Evolutionary conservation across 1,140 invertebrate genomes (phyloP), one percentile per base, ranked within the genome.

Genomic region (Lordiphosa collinella): DNA sequence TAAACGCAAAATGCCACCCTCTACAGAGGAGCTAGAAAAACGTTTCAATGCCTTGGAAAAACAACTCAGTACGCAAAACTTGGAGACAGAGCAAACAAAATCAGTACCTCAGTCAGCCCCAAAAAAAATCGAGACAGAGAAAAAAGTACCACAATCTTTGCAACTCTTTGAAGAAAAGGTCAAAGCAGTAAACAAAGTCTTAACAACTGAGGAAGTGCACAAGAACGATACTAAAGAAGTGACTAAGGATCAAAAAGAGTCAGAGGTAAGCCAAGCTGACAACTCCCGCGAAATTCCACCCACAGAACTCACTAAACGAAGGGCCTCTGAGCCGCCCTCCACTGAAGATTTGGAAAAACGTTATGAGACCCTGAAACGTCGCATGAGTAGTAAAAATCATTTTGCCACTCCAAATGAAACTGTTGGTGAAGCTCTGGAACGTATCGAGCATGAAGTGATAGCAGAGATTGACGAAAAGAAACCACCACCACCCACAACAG

Each of bases 281-380:
- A 5, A 38, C 2, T 5, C 36, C 0, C 31, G 35, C 0, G 35
- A 46, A 40, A 2, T 9, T 9, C 14, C 46, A 10, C 0, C 41
- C 14, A 61, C 58, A 32, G 44, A 69, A 1, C 32, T 47, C 4
- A 46, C 7, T 6, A 71, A 85, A 9, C 52, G 86, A 11, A 64
- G 86, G 2, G 75, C 82, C 4, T 88, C 86, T 0, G 86, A 88
- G 4, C 86, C 86, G 0, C 86, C 86, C 0, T 74, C 86, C 1
- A 88, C 75, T n/a, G 86, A 88, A 43, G 86, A 88, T 44, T 48
- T 88, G 5, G 86, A 88, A 7, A 80, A 88, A 31, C 71, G 86
- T 9, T 88, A 78, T 16, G 86, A 86, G 25, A 67, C 56, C 2
- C 31, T 88, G 0, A 88, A 88, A 29, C 67, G 82, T 0, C 70